phyloP scores from a whole-genome alignment of 2,797 vertebrate species.

The Benthosema pterotum region DNA sequence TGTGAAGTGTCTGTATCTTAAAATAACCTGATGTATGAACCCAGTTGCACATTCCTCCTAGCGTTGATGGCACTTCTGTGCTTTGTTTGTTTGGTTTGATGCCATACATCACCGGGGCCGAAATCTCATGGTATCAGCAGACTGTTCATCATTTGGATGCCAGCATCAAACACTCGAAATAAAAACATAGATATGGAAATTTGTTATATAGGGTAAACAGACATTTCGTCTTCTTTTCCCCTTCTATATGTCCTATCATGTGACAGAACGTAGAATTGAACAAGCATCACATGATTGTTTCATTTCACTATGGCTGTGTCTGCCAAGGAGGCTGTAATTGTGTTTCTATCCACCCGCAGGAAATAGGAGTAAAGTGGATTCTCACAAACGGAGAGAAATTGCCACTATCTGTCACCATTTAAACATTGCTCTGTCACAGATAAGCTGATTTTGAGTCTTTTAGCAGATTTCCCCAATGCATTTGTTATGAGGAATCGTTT shows the following conservation, averaged over 20 bases:
- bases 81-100: constrained; percentile 55
- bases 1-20: constrained; percentile 45
- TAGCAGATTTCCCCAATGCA: constrained; percentile 46
- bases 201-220: constrained; percentile 2
- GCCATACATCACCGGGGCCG: constrained; percentile 55
- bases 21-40: constrained; percentile 68
- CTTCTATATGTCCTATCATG: constrained; percentile 32
- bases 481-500: constrained; percentile 61
- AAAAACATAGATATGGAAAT: constrained; percentile 19
- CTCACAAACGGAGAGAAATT: constrained; percentile 62
- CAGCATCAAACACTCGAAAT: constrained; percentile 27
- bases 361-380: constrained; percentile 61
- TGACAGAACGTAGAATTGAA: constrained; percentile 29
- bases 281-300: constrained; percentile 43
- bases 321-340: constrained; percentile 55
- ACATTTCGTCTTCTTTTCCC: constrained; percentile 22
- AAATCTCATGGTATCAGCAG: constrained; percentile 45
- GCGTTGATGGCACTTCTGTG: constrained; percentile 47
- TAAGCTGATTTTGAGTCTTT: constrained; percentile 56
- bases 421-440: constrained; percentile 58
- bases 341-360: constrained; percentile 52
- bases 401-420: constrained; percentile 74
- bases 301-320: constrained; percentile 29
- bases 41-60: constrained; percentile 49
- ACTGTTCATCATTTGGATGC: constrained; percentile 57